These are phyloP conservation scores for Callinectes sapidus DNA, from an alignment of 2,888 invertebrate genomes.

Conservation along the genomic window DNA sequence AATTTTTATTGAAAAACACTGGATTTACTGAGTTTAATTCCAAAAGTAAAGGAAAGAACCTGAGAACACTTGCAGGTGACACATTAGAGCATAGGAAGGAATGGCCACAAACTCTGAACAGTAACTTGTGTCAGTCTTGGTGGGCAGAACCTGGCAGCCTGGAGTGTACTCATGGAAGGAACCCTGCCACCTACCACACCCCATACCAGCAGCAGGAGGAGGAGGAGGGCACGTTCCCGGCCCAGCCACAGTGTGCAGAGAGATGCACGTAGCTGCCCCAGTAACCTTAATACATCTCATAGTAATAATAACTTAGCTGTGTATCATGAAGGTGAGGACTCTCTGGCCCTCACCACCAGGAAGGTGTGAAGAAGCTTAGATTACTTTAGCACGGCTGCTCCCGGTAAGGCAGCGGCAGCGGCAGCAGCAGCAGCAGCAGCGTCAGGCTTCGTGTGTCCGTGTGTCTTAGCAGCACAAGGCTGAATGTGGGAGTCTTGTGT, in stretches of 20 bases:
- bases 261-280: neutral
- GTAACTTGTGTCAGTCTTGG: neutral
- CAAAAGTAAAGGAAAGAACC: neutral
- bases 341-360: neutral
- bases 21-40: too few relatives aligned
- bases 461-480: slow-evolving; percentile 34
- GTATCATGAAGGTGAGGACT: slow-evolving; percentile 1
- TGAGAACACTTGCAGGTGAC: too few relatives aligned
- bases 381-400: neutral
- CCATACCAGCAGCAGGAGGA: neutral
- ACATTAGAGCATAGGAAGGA: neutral
- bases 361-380: neutral
- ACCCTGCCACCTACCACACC: neutral
- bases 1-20: neutral
- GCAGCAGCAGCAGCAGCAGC: neutral
- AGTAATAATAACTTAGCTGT: slow-evolving; percentile 30
- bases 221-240: neutral
- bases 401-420: neutral
- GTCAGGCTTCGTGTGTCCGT: slow-evolving; percentile 5
- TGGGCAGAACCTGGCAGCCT: neutral
- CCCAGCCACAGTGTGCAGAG: neutral
- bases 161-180: neutral
- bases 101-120: neutral
- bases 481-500: neutral
- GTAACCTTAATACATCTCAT: neutral